Conservation (phyloP, 1,140 invertebrate genomes). For the Akabosia matsudoensis region DNA sequence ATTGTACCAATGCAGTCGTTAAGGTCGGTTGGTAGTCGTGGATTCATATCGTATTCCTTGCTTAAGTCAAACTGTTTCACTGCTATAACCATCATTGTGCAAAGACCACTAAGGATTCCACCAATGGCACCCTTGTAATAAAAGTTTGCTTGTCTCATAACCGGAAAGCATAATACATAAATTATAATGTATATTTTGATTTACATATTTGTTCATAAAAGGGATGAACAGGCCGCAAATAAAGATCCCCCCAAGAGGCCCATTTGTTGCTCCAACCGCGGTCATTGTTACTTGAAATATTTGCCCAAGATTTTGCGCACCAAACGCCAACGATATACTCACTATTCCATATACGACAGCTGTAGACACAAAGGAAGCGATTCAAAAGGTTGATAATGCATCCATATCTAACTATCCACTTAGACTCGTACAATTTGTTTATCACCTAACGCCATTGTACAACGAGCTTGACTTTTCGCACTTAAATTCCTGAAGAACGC, state of each 20-base stretch:
- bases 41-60: background rate
- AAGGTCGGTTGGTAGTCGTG: slow-evolving; percentile 29
- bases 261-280: slow-evolving; percentile 49
- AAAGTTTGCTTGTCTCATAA: background rate
- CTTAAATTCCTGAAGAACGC: slow-evolving; percentile 46
- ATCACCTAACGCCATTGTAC: slow-evolving; percentile 49
- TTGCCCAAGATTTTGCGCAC: slow-evolving; percentile 43
- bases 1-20: too few relatives aligned
- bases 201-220: slow-evolving; percentile 44
- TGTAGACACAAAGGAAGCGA: slow-evolving; percentile 22
- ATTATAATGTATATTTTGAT: too few relatives aligned
- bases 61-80: slow-evolving; percentile 26
- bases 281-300: slow-evolving; percentile 51
- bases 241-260: slow-evolving; percentile 39
- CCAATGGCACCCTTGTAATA: slow-evolving; percentile 32
- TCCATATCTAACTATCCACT: background rate
- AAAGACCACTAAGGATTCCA: slow-evolving; percentile 37
- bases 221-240: slow-evolving; percentile 42
- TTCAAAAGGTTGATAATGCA: too few relatives aligned
- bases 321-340: slow-evolving; percentile 41
- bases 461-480: slow-evolving; percentile 48
- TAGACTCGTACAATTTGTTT: background rate
- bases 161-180: background rate
- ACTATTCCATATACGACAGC: slow-evolving; percentile 44
- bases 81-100: slow-evolving; percentile 26